phyloP scores from a whole-genome alignment of 30 jellyfish, hydroid and myxozoan species.

The Nemopilema nomurai region DNA sequence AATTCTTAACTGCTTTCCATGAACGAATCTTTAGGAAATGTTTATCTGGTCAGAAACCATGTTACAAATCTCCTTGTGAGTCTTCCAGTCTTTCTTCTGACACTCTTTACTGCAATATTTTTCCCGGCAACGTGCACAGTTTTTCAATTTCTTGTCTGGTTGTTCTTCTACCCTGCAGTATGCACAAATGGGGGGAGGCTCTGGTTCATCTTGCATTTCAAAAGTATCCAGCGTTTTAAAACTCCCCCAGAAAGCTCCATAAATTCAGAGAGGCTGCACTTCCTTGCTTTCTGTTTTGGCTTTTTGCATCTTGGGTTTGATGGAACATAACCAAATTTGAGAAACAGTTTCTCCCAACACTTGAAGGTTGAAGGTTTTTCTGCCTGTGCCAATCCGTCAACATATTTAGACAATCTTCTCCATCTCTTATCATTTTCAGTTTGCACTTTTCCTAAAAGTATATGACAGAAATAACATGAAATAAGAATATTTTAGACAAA shows the following conservation, averaged over 20 bases:
- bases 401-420: slow-evolving; percentile 2
- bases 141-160: background rate
- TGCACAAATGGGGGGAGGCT: slow-evolving; percentile 38
- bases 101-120: slow-evolving; percentile 38
- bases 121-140: slow-evolving; percentile 43
- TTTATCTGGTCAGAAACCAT: background rate
- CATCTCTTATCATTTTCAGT: slow-evolving; percentile 11
- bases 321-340: slow-evolving; percentile 34
- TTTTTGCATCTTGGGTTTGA: slow-evolving; percentile 6
- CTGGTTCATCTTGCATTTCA: slow-evolving; percentile 40
- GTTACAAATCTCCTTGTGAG: slow-evolving; percentile 31
- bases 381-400: slow-evolving; percentile 6
- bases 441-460: slow-evolving; percentile 19
- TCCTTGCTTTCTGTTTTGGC: slow-evolving; percentile 17
- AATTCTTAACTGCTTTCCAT: background rate
- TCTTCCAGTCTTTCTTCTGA: slow-evolving; percentile 38
- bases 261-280: slow-evolving; percentile 33
- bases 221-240: background rate
- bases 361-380: slow-evolving; percentile 34
- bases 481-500: background rate
- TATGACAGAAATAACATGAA: background rate
- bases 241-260: slow-evolving; percentile 44
- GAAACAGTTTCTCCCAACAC: slow-evolving; percentile 13
- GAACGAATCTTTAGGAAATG: background rate
- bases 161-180: slow-evolving; percentile 11